These are phyloP conservation scores for Scarus forsteni DNA, from an alignment of 2,797 vertebrate genomes.

Conservation along the genomic window DNA sequence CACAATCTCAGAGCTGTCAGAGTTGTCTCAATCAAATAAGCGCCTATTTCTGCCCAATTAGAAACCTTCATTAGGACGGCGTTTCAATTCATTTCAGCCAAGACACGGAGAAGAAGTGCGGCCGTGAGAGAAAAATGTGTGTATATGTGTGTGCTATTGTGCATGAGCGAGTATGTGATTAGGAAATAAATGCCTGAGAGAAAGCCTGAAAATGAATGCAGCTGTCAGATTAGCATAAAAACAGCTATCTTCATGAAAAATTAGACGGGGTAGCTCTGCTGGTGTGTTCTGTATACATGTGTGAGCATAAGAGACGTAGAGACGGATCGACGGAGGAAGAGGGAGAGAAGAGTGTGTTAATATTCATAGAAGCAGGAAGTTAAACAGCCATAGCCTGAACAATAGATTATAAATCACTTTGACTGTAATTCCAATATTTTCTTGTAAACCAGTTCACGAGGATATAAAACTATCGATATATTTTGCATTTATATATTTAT, in stretches of 20 bases:
- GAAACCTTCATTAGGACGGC: conserved; percentile 41
- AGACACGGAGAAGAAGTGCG: neutral
- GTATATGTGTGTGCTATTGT: conserved; percentile 15
- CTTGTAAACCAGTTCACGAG: conserved; percentile 78
- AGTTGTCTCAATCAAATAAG: conserved; percentile 46
- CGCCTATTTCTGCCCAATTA: conserved; percentile 50
- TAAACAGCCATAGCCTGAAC: conserved; percentile 75
- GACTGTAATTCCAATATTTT: conserved; percentile 82
- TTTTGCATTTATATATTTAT: conserved; percentile 73
- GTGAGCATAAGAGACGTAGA: conserved; percentile 21
- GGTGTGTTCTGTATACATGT: conserved; percentile 49
- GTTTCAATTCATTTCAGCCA: conserved; percentile 31
- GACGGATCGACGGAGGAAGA: conserved; percentile 31
- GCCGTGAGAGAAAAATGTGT: conserved; percentile 19
- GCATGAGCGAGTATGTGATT: conserved; percentile 51
- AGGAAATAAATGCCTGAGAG: conserved; percentile 62
- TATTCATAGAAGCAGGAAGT: conserved; percentile 73
- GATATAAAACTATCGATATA: conserved; percentile 79
- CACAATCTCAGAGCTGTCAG: conserved; percentile 33
- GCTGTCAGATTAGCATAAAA: conserved; percentile 78
- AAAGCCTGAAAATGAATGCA: conserved; percentile 70
- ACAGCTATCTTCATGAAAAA: conserved; percentile 74
- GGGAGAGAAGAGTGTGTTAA: conserved; percentile 65
- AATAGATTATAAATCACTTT: conserved; percentile 81
- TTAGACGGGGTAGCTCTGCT: conserved; percentile 60